phyloP scores from a whole-genome alignment of 2,888 invertebrate species.

The Brachyptera risi region DNA sequence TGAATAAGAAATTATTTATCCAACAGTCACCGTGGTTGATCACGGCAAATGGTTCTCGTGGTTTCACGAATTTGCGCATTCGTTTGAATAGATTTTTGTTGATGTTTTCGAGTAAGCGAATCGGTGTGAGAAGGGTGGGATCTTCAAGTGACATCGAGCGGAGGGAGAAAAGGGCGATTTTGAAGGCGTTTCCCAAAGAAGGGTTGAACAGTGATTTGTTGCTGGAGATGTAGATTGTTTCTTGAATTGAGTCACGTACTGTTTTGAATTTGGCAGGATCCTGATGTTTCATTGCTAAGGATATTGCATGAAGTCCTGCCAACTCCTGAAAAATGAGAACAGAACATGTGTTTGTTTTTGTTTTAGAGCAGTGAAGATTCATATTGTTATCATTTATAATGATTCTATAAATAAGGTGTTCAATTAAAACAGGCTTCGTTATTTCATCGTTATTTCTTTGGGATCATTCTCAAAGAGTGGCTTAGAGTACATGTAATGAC shows the following conservation, averaged over 20 bases:
- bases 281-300: conserved; percentile 35
- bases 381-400: too few species aligned
- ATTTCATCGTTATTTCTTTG: too few species aligned
- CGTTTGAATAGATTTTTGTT: conserved; percentile 19
- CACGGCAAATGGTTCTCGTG: conserved; percentile 26
- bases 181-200: conserved; percentile 25
- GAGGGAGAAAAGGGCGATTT: conserved; percentile 26
- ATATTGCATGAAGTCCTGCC: conserved; percentile 36
- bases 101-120: conserved; percentile 15
- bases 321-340: conserved; percentile 33
- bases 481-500: too few species aligned
- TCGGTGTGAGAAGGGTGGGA: conserved; percentile 10
- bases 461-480: too few species aligned
- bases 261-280: conserved; percentile 29
- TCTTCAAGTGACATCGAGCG: conserved; percentile 16
- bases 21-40: conserved; percentile 31
- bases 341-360: too few species aligned
- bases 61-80: conserved; percentile 23
- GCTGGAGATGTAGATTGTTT: conserved; percentile 25
- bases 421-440: too few species aligned
- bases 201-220: conserved; percentile 24
- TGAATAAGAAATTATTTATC: conserved; percentile 32
- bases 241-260: conserved; percentile 14
- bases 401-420: too few species aligned
- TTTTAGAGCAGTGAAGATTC: too few species aligned